A percentile compares a stretch with the other conserved stretches of the same genome.
Conservation (phyloP, 2,113 vertebrate species). For the Empidonax traillii region DNA sequence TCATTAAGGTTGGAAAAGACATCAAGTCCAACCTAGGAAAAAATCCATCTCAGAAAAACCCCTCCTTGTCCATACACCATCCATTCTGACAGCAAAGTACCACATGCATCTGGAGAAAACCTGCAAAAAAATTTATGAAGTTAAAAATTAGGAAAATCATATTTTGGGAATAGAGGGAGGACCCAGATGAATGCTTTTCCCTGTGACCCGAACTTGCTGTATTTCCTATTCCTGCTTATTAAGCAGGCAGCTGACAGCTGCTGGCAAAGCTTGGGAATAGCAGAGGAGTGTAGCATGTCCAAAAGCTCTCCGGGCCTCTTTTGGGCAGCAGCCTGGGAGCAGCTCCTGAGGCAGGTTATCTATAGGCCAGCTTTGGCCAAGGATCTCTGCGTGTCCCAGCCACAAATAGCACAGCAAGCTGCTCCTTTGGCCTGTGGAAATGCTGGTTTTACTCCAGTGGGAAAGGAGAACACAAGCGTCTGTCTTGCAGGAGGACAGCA, state of each 20-base stretch:
- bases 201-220: background rate
- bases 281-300: background rate
- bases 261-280: slow-evolving; percentile 16
- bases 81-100: background rate
- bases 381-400: background rate
- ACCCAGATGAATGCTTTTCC: background rate
- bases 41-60: background rate
- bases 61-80: background rate
- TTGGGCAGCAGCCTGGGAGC: background rate
- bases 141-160: background rate
- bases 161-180: background rate
- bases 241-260: slow-evolving; percentile 39
- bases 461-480: rapidly evolving
- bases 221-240: background rate
- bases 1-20: background rate
- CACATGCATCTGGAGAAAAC: rapidly evolving
- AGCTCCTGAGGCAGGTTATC: background rate
- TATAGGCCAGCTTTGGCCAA: background rate
- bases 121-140: no score
- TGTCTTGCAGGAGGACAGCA: background rate
- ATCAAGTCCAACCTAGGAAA: background rate
- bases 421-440: background rate
- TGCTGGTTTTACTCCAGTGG: rapidly evolving
- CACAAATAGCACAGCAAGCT: slow-evolving; percentile 10
- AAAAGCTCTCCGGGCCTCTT: background rate